These are phyloP conservation scores for Aphelocoma coerulescens DNA, from an alignment of 2,113 vertebrate species.

Conservation along the genomic window DNA sequence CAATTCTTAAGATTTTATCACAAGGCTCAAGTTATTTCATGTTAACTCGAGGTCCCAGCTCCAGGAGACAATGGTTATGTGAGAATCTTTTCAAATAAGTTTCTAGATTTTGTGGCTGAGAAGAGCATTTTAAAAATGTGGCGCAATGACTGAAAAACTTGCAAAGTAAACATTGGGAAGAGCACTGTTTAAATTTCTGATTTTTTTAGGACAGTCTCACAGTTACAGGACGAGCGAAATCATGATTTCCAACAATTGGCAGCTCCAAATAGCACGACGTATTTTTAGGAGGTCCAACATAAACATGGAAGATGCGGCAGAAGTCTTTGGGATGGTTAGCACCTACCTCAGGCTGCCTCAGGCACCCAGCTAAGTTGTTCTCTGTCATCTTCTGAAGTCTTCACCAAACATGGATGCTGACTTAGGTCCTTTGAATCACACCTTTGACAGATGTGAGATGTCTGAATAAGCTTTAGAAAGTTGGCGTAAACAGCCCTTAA, in stretches of 20 bases:
- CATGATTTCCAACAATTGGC: background rate
- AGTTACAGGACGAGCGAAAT: background rate
- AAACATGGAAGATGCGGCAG: background rate
- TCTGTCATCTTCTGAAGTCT: background rate
- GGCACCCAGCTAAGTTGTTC: background rate
- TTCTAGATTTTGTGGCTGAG: background rate
- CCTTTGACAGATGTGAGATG: background rate
- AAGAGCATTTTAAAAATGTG: background rate
- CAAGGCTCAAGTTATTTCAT: slow-evolving; percentile 37
- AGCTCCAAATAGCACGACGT: background rate
- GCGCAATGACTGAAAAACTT: background rate
- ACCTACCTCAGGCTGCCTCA: background rate
- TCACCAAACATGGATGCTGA: background rate
- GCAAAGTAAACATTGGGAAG: background rate
- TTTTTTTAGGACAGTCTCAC: background rate
- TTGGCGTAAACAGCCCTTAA: background rate
- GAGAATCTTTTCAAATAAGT: background rate
- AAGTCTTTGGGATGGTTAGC: background rate
- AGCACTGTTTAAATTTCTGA: background rate
- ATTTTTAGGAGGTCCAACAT: background rate
- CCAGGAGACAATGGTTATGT: background rate
- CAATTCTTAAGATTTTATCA: slow-evolving; percentile 52
- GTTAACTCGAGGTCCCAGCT: slow-evolving; percentile 7
- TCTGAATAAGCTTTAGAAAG: slow-evolving; percentile 5
- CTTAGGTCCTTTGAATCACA: background rate